phyloP scores from a whole-genome alignment of 1,140 invertebrate genomes.

The Drosophila seguyi region DNA sequence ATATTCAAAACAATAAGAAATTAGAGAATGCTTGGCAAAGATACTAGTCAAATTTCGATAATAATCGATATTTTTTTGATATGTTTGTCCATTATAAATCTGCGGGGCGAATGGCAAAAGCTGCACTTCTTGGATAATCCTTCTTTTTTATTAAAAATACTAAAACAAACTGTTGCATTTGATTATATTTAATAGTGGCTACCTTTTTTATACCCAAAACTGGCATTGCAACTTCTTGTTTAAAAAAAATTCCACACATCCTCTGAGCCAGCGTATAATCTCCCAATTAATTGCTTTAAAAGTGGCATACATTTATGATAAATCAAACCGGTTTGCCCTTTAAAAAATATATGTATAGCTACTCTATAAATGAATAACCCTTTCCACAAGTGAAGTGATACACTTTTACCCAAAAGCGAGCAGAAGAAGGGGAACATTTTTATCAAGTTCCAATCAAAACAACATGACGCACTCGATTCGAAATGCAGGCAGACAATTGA shows the following conservation, averaged over 20 bases:
- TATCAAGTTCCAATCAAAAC: conserved; percentile 68
- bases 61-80: neutral
- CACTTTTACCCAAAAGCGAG: conserved; percentile 21
- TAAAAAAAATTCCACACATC: neutral
- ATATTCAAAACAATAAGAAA: neutral
- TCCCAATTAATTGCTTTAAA: conserved; percentile 37
- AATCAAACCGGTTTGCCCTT: conserved; percentile 53
- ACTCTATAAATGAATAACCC: conserved; percentile 47
- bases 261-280: conserved; percentile 16
- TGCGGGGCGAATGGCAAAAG: no score
- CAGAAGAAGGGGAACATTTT: conserved; percentile 53
- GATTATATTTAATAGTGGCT: no score
- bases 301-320: conserved; percentile 40
- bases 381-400: conserved; percentile 20
- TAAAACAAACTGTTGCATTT: no score
- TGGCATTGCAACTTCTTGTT: neutral
- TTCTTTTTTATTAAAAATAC: neutral
- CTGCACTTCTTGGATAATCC: no score
- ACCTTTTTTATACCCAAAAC: no score
- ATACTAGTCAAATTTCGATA: neutral
- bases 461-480: conserved; percentile 63
- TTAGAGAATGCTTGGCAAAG: neutral
- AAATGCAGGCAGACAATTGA: conserved; percentile 73
- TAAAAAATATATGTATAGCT: neutral
- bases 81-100: neutral